A percentile compares a stretch with the other conserved stretches of the same genome.
Evolutionary conservation across 2,797 vertebrate genomes (phyloP).

Genomic region (Leptodactylus fallax): DNA sequence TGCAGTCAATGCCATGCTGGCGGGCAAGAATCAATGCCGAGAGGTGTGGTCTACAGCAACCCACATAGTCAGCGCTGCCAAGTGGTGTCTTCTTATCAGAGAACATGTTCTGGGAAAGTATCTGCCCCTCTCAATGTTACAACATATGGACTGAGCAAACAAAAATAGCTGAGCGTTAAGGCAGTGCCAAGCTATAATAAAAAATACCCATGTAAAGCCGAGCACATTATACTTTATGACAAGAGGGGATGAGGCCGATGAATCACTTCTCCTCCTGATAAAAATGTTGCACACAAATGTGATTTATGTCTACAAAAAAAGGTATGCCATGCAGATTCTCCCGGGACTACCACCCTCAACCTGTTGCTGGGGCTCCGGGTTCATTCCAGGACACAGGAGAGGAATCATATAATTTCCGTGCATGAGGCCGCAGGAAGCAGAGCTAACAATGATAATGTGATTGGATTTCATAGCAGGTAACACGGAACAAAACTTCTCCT

Average conservation of each 20-base stretch:
- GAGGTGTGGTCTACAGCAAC: conserved; percentile 53
- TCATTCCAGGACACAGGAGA: conserved; percentile 13
- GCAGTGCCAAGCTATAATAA: conserved; percentile 53
- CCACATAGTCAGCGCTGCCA: conserved; percentile 52
- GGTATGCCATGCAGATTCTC: background rate
- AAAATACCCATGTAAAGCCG: conserved; percentile 10
- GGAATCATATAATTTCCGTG: conserved; percentile 20
- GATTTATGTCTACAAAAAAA: conserved; percentile 34
- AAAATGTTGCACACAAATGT: conserved; percentile 9
- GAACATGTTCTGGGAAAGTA: conserved; percentile 62
- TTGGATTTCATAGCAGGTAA: conserved; percentile 52
- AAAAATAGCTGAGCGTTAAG: conserved; percentile 54
- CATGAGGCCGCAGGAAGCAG: conserved; percentile 3
- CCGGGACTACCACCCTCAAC: background rate
- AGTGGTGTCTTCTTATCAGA: conserved; percentile 65
- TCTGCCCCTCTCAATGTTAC: conserved; percentile 55
- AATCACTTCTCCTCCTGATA: conserved; percentile 39
- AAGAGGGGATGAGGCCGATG: conserved; percentile 20
- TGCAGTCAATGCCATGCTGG: conserved; percentile 62
- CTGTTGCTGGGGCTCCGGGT: background rate
- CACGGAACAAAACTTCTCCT: conserved; percentile 35
- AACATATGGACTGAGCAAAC: conserved; percentile 65
- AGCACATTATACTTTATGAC: conserved; percentile 38
- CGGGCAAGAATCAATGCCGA: conserved; percentile 63
- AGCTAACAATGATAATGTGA: conserved; percentile 44